Conservation (phyloP, 2,797 vertebrate genomes). For the Sebastes kiyomatsui region DNA sequence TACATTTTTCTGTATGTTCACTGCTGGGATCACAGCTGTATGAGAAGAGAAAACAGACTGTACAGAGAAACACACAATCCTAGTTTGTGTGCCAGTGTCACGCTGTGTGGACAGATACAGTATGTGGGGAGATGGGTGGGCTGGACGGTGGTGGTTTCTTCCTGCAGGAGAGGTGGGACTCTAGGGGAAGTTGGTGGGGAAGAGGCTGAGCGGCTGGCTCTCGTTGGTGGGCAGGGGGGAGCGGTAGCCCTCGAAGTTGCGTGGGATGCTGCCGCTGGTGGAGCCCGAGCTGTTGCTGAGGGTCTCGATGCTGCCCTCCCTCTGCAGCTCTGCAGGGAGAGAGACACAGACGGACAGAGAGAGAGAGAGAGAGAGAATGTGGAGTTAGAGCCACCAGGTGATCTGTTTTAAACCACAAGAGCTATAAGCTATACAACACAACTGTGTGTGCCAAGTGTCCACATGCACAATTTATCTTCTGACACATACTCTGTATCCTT, state of each 20-base stretch:
- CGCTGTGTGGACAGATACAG: background rate
- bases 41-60: background rate
- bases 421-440: background rate
- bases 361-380: constrained; percentile 13
- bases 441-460: background rate
- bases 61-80: background rate
- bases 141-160: background rate
- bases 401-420: background rate
- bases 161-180: constrained; percentile 19
- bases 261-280: constrained; percentile 97
- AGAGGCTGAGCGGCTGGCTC: constrained; percentile 96
- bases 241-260: constrained; percentile 95
- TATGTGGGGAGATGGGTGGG: background rate
- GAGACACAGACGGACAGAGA: background rate
- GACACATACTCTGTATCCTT: background rate
- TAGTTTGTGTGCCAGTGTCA: background rate
- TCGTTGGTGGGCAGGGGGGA: constrained; percentile 96
- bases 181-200: constrained; percentile 91
- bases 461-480: background rate
- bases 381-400: background rate
- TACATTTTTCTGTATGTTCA: background rate
- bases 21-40: background rate
- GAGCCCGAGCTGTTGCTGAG: constrained; percentile 99
- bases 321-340: constrained; percentile 91
- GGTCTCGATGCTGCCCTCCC: constrained; percentile 99